phyloP scores from a whole-genome alignment of 2,888 invertebrate genomes.

The Drosophila quinaria region DNA sequence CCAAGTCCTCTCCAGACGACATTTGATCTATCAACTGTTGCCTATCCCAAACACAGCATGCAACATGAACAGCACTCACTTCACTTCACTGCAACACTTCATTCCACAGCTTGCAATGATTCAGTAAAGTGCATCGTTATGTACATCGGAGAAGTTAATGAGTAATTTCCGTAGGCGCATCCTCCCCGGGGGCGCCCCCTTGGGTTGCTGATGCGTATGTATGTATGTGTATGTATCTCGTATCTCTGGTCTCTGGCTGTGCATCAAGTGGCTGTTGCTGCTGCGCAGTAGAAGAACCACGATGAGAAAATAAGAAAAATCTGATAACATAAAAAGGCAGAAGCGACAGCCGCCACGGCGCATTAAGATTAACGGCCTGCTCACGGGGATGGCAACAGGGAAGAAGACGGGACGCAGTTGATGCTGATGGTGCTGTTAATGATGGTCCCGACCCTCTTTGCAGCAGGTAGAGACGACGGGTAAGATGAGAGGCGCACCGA shows the following conservation, averaged over 20 bases:
- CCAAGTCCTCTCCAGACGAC: conserved; percentile 44
- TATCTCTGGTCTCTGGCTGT: conserved; percentile 29
- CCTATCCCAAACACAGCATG: conserved; percentile 5
- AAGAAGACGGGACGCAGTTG: neutral
- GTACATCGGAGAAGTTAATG: conserved; percentile 59
- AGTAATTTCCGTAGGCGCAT: conserved; percentile 77
- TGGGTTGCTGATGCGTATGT: too few species aligned
- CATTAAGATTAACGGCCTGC: conserved; percentile 77
- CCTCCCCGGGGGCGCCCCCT: conserved; percentile 26
- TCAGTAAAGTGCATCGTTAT: conserved; percentile 38
- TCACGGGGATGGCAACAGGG: conserved; percentile 17
- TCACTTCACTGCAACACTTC: conserved; percentile 3
- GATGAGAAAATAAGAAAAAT: conserved; percentile 70
- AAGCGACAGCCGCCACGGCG: conserved; percentile 79
- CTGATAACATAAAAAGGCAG: conserved; percentile 76
- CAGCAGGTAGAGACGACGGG: conserved; percentile 42
- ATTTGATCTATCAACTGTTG: conserved; percentile 57
- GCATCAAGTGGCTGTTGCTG: conserved; percentile 69
- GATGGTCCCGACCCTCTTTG: conserved; percentile 35
- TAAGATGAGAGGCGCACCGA: neutral
- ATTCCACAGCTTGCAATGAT: conserved; percentile 23
- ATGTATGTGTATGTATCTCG: too few species aligned
- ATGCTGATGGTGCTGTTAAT: conserved; percentile 43
- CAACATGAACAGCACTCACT: conserved; percentile 2
- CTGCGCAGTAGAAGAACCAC: conserved; percentile 69